A percentile compares a stretch with the other conserved stretches of the same genome.
Evolutionary conservation across 2,888 invertebrate genomes (phyloP).

Genomic region (Eilema sororculum): DNA sequence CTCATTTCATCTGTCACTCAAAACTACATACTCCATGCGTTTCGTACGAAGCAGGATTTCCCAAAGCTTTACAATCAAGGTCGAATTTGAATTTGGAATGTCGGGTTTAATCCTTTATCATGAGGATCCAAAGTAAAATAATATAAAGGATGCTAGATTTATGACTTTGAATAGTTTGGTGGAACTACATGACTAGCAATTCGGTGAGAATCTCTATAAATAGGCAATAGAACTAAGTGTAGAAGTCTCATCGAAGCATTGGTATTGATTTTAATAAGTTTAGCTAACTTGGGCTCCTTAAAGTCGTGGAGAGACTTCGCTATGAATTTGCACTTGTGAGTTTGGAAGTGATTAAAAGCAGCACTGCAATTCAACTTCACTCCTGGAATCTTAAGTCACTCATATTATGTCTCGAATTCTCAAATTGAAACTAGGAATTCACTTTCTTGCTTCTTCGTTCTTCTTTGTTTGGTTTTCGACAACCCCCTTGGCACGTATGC

Average conservation of each 20-base stretch:
- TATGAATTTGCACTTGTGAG: slow-evolving; percentile 34
- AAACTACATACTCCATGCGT: slow-evolving; percentile 43
- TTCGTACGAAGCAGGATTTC: slow-evolving; percentile 38
- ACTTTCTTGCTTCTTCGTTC: not conserved
- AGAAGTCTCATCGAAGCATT: slow-evolving; percentile 49
- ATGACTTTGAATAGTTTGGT: slow-evolving; percentile 57
- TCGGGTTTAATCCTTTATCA: slow-evolving; percentile 37
- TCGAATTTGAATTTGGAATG: slow-evolving; percentile 48
- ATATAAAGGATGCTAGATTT: slow-evolving; percentile 54
- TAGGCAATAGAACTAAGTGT: slow-evolving; percentile 38
- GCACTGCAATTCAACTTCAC: not conserved
- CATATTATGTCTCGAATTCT: not conserved
- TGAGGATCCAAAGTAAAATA: slow-evolving; percentile 50
- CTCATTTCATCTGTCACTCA: slow-evolving; percentile 37
- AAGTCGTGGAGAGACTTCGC: slow-evolving; percentile 46
- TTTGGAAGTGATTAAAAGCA: slow-evolving; percentile 23
- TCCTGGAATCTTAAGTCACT: not conserved
- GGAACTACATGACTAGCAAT: slow-evolving; percentile 53
- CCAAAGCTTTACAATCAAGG: slow-evolving; percentile 45
- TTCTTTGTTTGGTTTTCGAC: too few species aligned
- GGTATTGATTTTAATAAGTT: slow-evolving; percentile 54
- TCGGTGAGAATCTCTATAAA: slow-evolving; percentile 49
- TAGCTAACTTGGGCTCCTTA: slow-evolving; percentile 57
- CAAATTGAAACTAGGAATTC: not conserved
- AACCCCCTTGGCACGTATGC: not conserved